These are phyloP conservation scores for Drosophila antonietae DNA, from an alignment of 2,888 invertebrate genomes.

Conservation along the genomic window DNA sequence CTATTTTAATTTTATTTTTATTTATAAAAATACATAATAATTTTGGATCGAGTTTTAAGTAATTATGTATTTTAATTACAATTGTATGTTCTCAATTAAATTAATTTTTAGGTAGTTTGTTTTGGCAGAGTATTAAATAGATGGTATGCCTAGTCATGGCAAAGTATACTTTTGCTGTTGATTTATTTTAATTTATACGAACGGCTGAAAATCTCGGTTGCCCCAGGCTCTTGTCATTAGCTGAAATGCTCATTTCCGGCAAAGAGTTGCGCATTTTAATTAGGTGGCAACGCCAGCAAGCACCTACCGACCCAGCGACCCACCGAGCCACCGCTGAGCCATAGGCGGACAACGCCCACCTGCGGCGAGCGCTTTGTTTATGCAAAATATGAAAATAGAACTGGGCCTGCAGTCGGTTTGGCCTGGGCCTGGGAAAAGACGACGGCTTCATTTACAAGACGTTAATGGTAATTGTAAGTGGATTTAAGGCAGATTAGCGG, in stretches of 20 bases:
- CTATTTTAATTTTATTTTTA: no score
- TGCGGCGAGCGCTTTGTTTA: slow-evolving; percentile 66
- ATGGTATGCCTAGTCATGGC: background rate
- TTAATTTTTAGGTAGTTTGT: no score
- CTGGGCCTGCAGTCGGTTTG: slow-evolving; percentile 43
- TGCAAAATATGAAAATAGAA: slow-evolving; percentile 73
- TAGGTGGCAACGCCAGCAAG: slow-evolving; percentile 53
- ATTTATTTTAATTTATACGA: slow-evolving; percentile 57
- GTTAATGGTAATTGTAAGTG: slow-evolving; percentile 78
- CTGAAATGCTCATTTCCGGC: slow-evolving; percentile 76
- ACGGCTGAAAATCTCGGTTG: slow-evolving; percentile 46
- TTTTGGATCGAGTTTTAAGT: no score
- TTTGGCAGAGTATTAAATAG: slow-evolving; percentile 3
- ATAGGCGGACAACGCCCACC: slow-evolving; percentile 44
- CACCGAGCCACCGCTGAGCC: background rate
- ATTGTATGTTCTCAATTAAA: background rate
- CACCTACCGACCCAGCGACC: background rate
- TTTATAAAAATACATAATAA: no score
- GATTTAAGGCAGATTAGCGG: slow-evolving; percentile 76
- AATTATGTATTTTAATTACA: background rate
- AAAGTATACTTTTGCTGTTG: slow-evolving; percentile 23
- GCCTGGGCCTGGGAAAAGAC: slow-evolving; percentile 11
- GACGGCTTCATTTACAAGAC: slow-evolving; percentile 62
- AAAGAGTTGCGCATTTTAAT: slow-evolving; percentile 78
- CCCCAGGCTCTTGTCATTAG: slow-evolving; percentile 67